Conservation (phyloP, 2,888 invertebrate genomes). For the Machimus atricapillus region DNA sequence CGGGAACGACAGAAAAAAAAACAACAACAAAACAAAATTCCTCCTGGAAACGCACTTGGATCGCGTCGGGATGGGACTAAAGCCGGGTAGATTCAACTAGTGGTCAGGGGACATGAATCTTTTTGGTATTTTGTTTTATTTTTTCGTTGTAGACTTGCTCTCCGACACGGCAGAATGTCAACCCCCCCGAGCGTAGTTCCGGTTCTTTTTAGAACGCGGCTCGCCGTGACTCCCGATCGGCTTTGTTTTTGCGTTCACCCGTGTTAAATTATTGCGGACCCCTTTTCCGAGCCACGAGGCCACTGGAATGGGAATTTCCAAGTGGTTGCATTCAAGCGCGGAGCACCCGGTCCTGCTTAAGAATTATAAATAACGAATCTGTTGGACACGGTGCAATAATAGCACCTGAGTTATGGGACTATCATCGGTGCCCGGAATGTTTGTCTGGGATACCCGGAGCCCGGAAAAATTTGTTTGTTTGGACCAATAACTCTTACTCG, state of each 20-base stretch:
- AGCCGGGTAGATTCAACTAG: not conserved
- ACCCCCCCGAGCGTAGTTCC: constrained; percentile 23
- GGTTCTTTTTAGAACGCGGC: constrained; percentile 19
- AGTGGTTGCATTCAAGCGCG: constrained; percentile 13
- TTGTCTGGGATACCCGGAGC: not conserved
- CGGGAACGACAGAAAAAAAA: not conserved
- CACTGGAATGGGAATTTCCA: not conserved
- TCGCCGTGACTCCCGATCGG: constrained; percentile 9
- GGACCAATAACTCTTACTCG: not conserved
- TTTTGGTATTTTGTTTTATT: not conserved
- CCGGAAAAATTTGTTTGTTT: not conserved
- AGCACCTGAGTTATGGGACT: constrained; percentile 6
- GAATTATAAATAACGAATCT: constrained; percentile 21
- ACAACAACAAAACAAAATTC: no score
- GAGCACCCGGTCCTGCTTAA: not conserved
- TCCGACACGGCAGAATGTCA: constrained; percentile 19
- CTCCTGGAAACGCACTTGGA: not conserved
- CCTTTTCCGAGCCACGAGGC: not conserved
- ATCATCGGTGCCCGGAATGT: not conserved
- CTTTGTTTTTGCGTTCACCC: constrained; percentile 37
- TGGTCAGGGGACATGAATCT: not conserved
- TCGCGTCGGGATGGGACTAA: not conserved
- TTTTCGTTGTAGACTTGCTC: not conserved
- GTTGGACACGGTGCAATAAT: not conserved
- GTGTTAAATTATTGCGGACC: constrained; percentile 19